Conservation (phyloP, 2,888 invertebrate species). For the Xylota sylvarum region DNA sequence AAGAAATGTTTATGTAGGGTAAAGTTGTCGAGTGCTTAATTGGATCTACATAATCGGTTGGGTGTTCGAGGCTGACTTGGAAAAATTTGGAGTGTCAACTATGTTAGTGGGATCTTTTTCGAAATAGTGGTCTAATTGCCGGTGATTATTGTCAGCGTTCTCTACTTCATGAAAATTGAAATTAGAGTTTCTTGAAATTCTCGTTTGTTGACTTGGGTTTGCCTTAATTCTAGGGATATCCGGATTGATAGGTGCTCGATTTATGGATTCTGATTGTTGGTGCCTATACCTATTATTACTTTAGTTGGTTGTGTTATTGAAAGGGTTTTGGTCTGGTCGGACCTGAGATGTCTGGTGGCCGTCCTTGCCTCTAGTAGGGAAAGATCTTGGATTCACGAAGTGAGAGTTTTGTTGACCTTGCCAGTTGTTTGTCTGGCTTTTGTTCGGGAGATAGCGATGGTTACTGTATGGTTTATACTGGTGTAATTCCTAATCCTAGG, state of each 20-base stretch:
- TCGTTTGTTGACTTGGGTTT: slow-evolving; percentile 15
- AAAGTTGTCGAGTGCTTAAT: not conserved
- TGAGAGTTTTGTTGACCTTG: not conserved
- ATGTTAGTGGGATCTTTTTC: slow-evolving; percentile 31
- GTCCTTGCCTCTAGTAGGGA: not conserved
- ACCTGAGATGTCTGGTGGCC: not conserved
- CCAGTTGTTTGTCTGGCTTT: not conserved
- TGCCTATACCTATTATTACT: not conserved
- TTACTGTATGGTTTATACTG: not conserved
- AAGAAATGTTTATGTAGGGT: not conserved
- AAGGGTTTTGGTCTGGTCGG: not conserved
- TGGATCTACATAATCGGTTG: slow-evolving; percentile 13
- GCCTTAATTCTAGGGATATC: slow-evolving; percentile 13
- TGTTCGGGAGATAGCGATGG: not conserved
- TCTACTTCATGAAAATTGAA: slow-evolving; percentile 38
- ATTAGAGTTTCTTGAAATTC: slow-evolving; percentile 7
- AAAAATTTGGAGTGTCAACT: slow-evolving; percentile 14
- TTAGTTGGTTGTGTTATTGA: not conserved
- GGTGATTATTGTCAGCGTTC: not conserved
- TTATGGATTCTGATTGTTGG: not conserved
- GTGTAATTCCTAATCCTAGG: not conserved
- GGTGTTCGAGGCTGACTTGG: slow-evolving; percentile 33
- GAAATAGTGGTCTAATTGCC: slow-evolving; percentile 18
- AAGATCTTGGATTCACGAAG: not conserved
- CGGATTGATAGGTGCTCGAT: not conserved